These are phyloP conservation scores for Momotus momota DNA, from an alignment of 2,797 vertebrate genomes.

Conservation along the genomic window DNA sequence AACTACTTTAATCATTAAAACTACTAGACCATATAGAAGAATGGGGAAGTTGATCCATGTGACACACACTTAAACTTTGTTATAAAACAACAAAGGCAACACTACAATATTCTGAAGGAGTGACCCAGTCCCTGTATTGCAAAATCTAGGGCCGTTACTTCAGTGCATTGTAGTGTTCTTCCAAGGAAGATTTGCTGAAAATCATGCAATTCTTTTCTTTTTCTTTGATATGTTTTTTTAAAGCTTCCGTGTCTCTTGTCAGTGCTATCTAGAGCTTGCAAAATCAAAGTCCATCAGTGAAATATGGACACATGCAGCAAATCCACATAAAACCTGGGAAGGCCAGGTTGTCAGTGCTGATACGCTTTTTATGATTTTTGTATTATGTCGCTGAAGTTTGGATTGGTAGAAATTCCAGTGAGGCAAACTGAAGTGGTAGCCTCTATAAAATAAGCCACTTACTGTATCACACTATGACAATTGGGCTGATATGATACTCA, in stretches of 20 bases:
- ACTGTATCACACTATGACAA: background rate
- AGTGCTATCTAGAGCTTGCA: background rate
- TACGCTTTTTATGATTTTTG: background rate
- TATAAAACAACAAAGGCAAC: background rate
- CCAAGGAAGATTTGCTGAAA: background rate
- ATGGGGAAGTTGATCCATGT: conserved; percentile 63
- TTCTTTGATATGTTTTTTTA: background rate
- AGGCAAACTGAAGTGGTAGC: background rate
- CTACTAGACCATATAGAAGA: conserved; percentile 61
- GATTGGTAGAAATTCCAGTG: background rate
- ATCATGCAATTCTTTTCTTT: background rate
- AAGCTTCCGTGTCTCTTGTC: background rate
- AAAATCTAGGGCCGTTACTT: background rate
- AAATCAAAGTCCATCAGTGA: background rate
- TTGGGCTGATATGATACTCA: background rate
- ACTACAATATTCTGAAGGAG: background rate
- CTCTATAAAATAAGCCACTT: background rate
- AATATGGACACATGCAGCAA: background rate
- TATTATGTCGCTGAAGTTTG: background rate
- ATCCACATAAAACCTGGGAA: background rate
- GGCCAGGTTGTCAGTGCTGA: background rate
- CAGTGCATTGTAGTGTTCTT: background rate
- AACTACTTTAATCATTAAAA: conserved; percentile 60
- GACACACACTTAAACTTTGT: background rate
- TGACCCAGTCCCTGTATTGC: background rate